phyloP scores from a whole-genome alignment of 1,140 invertebrate genomes.

The Carcinoscorpius rotundicauda region DNA sequence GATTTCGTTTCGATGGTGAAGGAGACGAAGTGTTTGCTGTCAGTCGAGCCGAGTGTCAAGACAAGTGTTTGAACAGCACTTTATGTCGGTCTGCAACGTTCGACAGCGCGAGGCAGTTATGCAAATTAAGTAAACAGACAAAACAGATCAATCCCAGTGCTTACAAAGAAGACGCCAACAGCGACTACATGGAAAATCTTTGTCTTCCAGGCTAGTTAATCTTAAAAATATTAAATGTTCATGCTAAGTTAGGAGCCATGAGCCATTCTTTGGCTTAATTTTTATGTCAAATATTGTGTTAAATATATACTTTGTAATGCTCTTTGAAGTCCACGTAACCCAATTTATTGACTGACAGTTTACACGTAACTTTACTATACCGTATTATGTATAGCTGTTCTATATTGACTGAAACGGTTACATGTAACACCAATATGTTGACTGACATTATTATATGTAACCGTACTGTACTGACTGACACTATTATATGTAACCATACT shows the following conservation, averaged over 20 bases:
- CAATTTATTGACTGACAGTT: no score
- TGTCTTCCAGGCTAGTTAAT: conserved; percentile 60
- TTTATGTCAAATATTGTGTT: no score
- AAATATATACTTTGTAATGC: no score
- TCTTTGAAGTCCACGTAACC: no score
- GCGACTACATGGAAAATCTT: conserved; percentile 81
- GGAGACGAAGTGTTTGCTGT: conserved; percentile 40
- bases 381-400: no score
- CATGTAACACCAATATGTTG: no score
- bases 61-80: conserved; percentile 67
- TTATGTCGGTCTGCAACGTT: conserved; percentile 74
- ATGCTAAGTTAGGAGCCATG: background rate
- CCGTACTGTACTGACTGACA: no score
- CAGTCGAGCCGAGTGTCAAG: conserved; percentile 76
- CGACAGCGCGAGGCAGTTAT: conserved; percentile 57
- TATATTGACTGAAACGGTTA: no score
- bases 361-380: no score
- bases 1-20: conserved; percentile 30
- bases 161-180: conserved; percentile 64
- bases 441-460: no score
- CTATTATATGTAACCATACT: no score
- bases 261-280: no score
- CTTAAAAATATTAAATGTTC: background rate
- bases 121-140: conserved; percentile 64
- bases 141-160: conserved; percentile 63